Evolutionary conservation across 2,797 vertebrate species (phyloP), one percentile per base, ranked within the genome.

Genomic region (Pitangus sulphuratus): DNA sequence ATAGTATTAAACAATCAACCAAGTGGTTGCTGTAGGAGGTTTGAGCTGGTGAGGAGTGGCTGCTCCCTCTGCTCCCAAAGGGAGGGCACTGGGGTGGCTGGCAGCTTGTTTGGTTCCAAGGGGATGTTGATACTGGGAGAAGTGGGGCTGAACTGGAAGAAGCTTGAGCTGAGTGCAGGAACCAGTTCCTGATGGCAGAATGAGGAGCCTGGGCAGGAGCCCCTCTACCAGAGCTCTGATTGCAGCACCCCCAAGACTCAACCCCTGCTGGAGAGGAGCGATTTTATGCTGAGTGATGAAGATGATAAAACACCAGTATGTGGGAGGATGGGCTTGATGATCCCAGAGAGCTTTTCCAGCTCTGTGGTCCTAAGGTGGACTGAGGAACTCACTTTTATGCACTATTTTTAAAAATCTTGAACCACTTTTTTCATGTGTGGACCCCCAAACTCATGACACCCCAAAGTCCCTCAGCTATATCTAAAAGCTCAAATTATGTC

Each of bases 221-320:
- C n/a, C 25, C 68, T 71, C 22, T 31, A 42, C 20, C 60, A 30
- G 26, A 0, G 1, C 56, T 64, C 21, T 0, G 2, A 58, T 30
- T 42, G 12, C 3, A 5, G 35, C 40, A n/a, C 18, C 7, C 30
- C 30, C 31, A 18, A 11, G 40, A 8, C n/a, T 3, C 21, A 74
- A 11, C 28, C 15, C 16, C 57, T 35, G 33, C 58, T 1, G 1
- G 33, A 70, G 54, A 82, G 50, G 19, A 51, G 8, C 0, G 2
- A 3, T 37, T 82, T 68, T 62, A 30, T 1, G 5, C 50, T 83
- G 85, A 58, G 12, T 15, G 42, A 51, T 53, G 69, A n/a, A 47
- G 71, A 44, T 42, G 22, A 44, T 57, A 69, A 70, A 95, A 18
- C 22, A 35, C 40, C 20, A 72, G 20, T 7, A 5, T 26, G 12